Percentiles rank a stretch among this genome's conserved stretches.
These are phyloP conservation scores for Crematogaster levior DNA, from an alignment of 2,888 invertebrate species.

Conservation along the genomic window DNA sequence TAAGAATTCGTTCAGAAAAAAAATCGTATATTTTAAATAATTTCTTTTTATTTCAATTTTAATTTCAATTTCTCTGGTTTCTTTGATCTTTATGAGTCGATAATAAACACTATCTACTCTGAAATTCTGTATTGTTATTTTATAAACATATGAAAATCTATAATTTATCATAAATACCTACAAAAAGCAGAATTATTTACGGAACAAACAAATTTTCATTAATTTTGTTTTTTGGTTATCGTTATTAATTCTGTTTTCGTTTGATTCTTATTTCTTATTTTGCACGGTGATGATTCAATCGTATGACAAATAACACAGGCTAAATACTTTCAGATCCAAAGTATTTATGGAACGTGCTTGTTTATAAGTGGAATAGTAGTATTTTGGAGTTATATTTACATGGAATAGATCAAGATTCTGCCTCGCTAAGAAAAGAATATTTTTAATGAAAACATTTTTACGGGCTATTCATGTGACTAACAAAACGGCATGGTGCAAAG, in stretches of 20 bases:
- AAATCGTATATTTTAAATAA: not conserved
- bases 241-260: not conserved
- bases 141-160: not conserved
- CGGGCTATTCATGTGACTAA: not conserved
- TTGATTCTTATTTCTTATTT: slow-evolving; percentile 1
- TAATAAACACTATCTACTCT: no score
- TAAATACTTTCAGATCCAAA: slow-evolving; percentile 28
- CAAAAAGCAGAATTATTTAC: not conserved
- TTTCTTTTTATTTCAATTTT: no score
- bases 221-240: not conserved
- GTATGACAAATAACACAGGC: not conserved
- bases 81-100: no score
- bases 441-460: not conserved
- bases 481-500: not conserved
- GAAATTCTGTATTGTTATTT: not conserved
- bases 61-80: no score
- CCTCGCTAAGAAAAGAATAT: not conserved
- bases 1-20: not conserved
- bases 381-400: slow-evolving; percentile 25
- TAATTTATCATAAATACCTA: not conserved
- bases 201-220: not conserved
- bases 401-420: slow-evolving; percentile 29
- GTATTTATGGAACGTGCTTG: slow-evolving; percentile 1
- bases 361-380: not conserved
- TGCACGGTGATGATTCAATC: not conserved